Evolutionary conservation across 2,113 vertebrate genomes (phyloP).

Genomic region (Abramis brama): DNA sequence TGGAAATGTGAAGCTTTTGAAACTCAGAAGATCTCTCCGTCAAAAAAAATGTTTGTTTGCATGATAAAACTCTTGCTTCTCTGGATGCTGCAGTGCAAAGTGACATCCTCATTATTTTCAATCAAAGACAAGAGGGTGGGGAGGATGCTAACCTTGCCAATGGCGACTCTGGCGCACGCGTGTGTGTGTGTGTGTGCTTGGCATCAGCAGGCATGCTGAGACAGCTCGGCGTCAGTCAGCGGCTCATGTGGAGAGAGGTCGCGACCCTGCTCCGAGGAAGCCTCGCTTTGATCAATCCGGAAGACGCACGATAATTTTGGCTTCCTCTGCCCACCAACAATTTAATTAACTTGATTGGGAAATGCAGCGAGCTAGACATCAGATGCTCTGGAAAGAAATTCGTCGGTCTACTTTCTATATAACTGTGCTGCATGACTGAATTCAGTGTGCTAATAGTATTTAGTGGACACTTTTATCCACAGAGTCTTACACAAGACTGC

Average conservation of each 20-base stretch:
- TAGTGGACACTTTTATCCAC: neutral
- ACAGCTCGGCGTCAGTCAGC: conserved; percentile 56
- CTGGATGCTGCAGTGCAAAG: conserved; percentile 19
- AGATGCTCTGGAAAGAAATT: conserved; percentile 14
- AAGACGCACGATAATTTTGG: conserved; percentile 55
- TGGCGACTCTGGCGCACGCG: conserved; percentile 50
- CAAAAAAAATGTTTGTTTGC: neutral
- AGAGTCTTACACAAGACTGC: neutral
- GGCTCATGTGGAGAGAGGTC: conserved; percentile 52
- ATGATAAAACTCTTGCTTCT: neutral
- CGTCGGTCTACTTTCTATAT: neutral
- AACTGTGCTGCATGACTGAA: neutral
- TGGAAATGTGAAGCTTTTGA: neutral
- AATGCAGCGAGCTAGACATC: neutral
- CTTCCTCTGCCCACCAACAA: conserved; percentile 52
- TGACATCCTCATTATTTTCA: conserved; percentile 70
- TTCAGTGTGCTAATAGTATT: neutral
- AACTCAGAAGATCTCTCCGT: neutral
- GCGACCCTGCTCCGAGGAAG: conserved; percentile 53
- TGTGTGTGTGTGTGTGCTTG: conserved; percentile 20
- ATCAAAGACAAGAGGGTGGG: conserved; percentile 56
- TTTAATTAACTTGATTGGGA: conserved; percentile 63
- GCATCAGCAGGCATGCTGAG: conserved; percentile 57
- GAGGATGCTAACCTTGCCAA: conserved; percentile 70
- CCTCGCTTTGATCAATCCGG: conserved; percentile 55